A percentile compares a stretch with the other conserved stretches of the same genome.
Conservation (phyloP, 37 sponge, comb jelly and placozoan species). For the Aphrocallistes beatrix region DNA sequence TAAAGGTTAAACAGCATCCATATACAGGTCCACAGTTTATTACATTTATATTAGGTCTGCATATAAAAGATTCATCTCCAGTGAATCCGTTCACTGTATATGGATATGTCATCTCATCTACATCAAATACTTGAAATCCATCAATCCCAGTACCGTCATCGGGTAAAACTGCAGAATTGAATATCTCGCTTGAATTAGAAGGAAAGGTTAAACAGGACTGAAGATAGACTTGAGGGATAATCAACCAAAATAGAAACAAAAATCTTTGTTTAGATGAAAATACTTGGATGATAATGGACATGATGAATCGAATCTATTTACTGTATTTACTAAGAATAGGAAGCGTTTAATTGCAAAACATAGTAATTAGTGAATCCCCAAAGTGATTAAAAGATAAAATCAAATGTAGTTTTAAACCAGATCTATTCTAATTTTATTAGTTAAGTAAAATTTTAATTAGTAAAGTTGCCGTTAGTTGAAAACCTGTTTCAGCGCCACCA, state of each 20-base stretch:
- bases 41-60: background rate
- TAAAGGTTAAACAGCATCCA: background rate
- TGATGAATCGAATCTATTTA: constrained; percentile 79
- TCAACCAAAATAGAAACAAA: constrained; percentile 80
- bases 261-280: constrained; percentile 93
- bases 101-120: background rate
- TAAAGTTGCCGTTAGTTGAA: no score
- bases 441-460: no score
- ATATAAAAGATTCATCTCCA: background rate
- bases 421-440: no score
- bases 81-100: background rate
- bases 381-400: no score
- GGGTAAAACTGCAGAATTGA: constrained; percentile 18
- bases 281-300: constrained; percentile 87
- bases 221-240: constrained; percentile 33
- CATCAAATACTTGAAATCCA: background rate
- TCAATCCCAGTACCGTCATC: background rate
- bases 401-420: no score
- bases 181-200: background rate
- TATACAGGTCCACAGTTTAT: background rate
- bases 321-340: constrained; percentile 47
- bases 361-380: no score
- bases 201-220: background rate
- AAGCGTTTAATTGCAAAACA: constrained; percentile 60
- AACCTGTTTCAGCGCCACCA: no score